Base-by-base conservation (phyloP, 2,888 invertebrate genomes). In the Tiliacea citrago region DNA sequence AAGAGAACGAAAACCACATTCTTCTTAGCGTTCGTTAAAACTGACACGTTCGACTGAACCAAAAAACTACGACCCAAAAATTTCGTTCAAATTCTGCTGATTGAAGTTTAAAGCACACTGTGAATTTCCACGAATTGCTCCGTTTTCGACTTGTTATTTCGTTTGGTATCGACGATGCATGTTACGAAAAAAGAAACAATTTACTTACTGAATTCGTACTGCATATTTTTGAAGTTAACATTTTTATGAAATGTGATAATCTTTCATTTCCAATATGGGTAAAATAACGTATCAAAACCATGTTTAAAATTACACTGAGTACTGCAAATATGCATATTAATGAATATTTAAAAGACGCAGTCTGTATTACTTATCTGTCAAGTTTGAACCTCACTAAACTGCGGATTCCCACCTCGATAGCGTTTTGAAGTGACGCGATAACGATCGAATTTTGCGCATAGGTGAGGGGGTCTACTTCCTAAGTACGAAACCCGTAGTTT, bases 21-120 rank as follows among this genome's bases (percentile, higher is more conserved):
- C n/a, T 29, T 57, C 24, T 57, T 57, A 68, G 13, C 68, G 42
- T 55, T 82, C 24, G 42, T 82, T 82, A 77, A 77, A 83, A 79
- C 55, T 71, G 66, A 35, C 76, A 67, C 45, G 39, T n/a, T 24
- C 18, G 47, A 51, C 8, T 53, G 18, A 65, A 51, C 45, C 18
- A 51, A 70, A 79, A 68, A 79, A 21, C 35, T 35, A n/a, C 24
- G 1, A 55, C n/a, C n/a, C 62, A 63, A 71, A 83, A 62, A 70
- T n/a, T 39, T 57, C 47, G 13, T 58, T 72, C 49, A 71, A 71
- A 78, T 53, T 49, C 60, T n/a, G 61, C 68, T 68, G 60, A 66
- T 83, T 68, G 63, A 66, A 79, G 67, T 79, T 63, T 68, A 68
- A 68, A 79, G 60, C 65, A 35, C 49, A 39, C 74, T 35, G 58